phyloP scores from a whole-genome alignment of 2,888 invertebrate species.

The Erpobdella octoculata region DNA sequence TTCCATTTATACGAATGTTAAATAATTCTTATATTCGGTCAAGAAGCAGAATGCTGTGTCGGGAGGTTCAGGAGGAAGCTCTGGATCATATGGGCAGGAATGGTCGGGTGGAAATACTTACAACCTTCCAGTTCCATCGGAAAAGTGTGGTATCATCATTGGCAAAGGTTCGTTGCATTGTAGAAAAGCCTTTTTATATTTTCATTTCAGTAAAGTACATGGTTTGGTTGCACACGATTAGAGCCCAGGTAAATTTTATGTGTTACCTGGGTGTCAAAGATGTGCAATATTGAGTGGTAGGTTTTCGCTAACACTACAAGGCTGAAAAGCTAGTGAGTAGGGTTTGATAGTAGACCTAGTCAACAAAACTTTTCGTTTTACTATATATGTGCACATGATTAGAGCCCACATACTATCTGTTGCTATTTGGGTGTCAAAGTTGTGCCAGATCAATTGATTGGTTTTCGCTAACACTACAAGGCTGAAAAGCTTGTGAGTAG shows the following conservation, averaged over 20 bases:
- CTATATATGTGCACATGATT: conserved; percentile 10
- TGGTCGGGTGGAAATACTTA: conserved; percentile 26
- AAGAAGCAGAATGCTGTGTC: conserved; percentile 20
- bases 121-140: conserved; percentile 81
- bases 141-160: conserved; percentile 92
- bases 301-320: conserved; percentile 13
- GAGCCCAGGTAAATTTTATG: not conserved
- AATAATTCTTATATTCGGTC: not conserved
- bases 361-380: not conserved
- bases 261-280: conserved; percentile 17
- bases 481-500: not conserved
- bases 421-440: conserved; percentile 13
- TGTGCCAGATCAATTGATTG: not conserved
- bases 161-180: conserved; percentile 59
- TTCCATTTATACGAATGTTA: not conserved
- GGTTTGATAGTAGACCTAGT: conserved; percentile 18
- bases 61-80: not conserved
- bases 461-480: conserved; percentile 4
- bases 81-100: conserved; percentile 21
- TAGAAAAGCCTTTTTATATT: not conserved
- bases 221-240: conserved; percentile 12
- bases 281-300: conserved; percentile 8
- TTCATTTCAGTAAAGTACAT: too few species aligned
- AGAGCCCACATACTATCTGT: not conserved
- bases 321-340: not conserved